These are phyloP conservation scores for Lasioglossum zephyrum DNA, from an alignment of 2,888 invertebrate genomes.

Conservation along the genomic window DNA sequence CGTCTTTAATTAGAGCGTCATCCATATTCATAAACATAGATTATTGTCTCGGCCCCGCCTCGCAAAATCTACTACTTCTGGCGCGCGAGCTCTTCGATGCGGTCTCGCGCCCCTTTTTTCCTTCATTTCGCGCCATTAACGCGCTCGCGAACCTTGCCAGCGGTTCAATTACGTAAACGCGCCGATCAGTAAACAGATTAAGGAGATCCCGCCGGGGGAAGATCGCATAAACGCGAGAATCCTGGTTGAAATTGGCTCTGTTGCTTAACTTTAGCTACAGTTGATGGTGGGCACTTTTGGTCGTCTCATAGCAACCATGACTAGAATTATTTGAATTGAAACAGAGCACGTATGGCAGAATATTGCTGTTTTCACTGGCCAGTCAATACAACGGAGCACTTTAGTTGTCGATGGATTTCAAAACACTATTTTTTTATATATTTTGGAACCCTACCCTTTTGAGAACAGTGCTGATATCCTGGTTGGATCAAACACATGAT, in stretches of 20 bases:
- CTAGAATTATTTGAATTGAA: neutral
- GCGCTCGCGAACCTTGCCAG: neutral
- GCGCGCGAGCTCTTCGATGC: neutral
- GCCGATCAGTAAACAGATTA: conserved; percentile 10
- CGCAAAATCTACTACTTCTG: neutral
- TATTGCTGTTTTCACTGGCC: neutral
- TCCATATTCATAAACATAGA: conserved; percentile 60
- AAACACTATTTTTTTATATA: neutral
- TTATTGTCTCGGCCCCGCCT: conserved; percentile 30
- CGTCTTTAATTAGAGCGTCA: conserved; percentile 48
- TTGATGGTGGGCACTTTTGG: neutral
- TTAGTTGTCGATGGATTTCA: neutral
- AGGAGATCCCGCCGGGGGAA: neutral
- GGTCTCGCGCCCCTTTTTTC: neutral
- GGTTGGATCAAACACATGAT: neutral
- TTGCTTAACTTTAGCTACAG: neutral
- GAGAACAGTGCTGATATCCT: neutral
- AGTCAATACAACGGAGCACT: neutral
- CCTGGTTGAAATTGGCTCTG: neutral
- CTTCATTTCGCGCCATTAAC: conserved; percentile 24
- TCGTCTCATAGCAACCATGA: neutral
- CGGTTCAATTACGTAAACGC: conserved; percentile 27
- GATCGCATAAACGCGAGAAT: conserved; percentile 1
- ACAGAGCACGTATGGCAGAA: neutral
- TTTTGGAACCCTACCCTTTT: neutral